A percentile compares a stretch with the other conserved stretches of the same genome.
These are phyloP conservation scores for Megaceryle alcyon DNA, from an alignment of 2,797 vertebrate species.

Conservation along the genomic window DNA sequence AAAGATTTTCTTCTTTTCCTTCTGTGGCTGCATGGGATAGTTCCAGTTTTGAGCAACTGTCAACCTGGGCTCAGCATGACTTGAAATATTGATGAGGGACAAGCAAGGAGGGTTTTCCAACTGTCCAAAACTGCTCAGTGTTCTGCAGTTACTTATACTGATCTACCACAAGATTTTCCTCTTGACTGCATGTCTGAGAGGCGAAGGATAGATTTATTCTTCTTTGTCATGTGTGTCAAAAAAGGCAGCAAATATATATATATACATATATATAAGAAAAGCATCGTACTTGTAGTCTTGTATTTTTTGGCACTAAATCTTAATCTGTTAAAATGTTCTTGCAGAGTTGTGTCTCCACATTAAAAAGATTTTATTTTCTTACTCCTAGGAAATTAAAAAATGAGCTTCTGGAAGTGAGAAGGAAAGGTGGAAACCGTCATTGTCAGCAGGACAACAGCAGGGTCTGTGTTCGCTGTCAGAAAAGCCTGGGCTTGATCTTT, in stretches of 20 bases:
- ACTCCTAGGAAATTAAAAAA: constrained; percentile 91
- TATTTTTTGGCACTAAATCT: neutral
- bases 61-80: neutral
- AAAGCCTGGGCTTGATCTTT: constrained; percentile 89
- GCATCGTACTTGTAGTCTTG: neutral
- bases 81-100: neutral
- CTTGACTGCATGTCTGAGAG: neutral
- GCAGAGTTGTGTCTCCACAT: neutral
- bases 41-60: neutral
- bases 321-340: neutral
- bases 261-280: too few relatives aligned
- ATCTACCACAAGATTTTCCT: neutral
- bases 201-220: neutral
- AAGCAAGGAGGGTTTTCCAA: neutral
- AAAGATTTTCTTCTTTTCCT: neutral
- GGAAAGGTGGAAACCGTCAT: constrained; percentile 77
- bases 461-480: constrained; percentile 89
- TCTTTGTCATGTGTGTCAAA: neutral
- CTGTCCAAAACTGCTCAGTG: neutral
- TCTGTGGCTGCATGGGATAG: neutral
- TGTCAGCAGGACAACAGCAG: constrained; percentile 81
- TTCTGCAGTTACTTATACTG: neutral
- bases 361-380: neutral
- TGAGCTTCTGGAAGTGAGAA: constrained; percentile 91
- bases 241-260: neutral